These are phyloP conservation scores for Oreohelix idahoensis DNA, from an alignment of 1,140 invertebrate species.

Conservation along the genomic window DNA sequence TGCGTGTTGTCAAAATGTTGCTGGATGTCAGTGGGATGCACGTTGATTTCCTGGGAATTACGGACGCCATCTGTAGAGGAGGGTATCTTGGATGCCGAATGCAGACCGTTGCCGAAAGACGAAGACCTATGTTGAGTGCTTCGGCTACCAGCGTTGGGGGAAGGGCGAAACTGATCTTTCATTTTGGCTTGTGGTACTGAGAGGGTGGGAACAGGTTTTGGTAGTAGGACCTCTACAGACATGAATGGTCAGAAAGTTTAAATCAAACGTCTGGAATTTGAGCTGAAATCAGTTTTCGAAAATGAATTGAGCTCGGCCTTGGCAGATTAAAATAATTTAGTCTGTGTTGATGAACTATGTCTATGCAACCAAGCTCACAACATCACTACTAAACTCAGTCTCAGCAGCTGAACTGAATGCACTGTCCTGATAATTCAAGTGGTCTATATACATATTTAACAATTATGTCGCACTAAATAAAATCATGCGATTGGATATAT, in stretches of 20 bases:
- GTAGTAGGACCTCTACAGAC: slow-evolving; percentile 46
- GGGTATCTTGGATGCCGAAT: neutral
- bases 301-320: too few relatives aligned
- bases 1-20: slow-evolving; percentile 56
- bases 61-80: neutral
- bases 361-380: too few relatives aligned
- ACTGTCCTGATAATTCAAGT: too few relatives aligned
- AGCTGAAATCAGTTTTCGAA: too few relatives aligned
- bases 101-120: neutral
- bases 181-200: slow-evolving; percentile 19
- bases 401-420: too few relatives aligned
- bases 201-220: slow-evolving; percentile 41
- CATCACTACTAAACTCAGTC: too few relatives aligned
- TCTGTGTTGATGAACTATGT: too few relatives aligned
- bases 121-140: neutral
- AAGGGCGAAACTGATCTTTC: slow-evolving; percentile 40
- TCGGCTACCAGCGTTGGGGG: neutral
- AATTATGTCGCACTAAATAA: too few relatives aligned
- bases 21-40: slow-evolving; percentile 40
- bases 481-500: too few relatives aligned
- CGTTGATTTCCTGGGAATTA: slow-evolving; percentile 33
- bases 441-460: too few relatives aligned
- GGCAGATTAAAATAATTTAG: too few relatives aligned
- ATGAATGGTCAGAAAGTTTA: slow-evolving; percentile 15
- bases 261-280: too few relatives aligned